Base-by-base conservation (phyloP, 2,888 invertebrate genomes). In the Drosophila setosimentum region DNA sequence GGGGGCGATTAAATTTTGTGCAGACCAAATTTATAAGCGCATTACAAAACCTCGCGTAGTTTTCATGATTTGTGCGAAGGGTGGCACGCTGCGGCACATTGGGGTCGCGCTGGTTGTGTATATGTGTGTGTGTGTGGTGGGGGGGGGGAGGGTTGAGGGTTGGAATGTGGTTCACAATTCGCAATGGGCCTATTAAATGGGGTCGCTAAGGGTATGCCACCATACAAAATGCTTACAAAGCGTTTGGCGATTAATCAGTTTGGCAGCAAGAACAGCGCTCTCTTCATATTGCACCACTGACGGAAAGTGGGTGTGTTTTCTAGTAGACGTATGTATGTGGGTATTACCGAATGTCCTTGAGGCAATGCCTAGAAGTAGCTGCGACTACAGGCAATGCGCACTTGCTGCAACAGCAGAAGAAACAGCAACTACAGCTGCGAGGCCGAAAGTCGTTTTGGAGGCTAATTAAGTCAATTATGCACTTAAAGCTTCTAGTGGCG, bases 1-100 rank as follows among this genome's bases (percentile, higher is more conserved):
- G 54, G 18, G 61, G 55, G 58, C 68, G 73, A 74, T 68, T 67
- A 82, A 87, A 89, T 87, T 87, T 90, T 68, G 78, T 73, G 77
- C 83, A 87, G 83, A 87, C 83, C 82, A 90, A 85, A 85, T 89
- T 85, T 87, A 89, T 85, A 85, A 85, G 90, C 90, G 84, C 84
- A 85, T 85, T 89, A 85, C 73, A 79, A 71, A 66, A 71, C 75
- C 73, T 73, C 73, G 83, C 80, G 83, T 88, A 82, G 88, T 75
- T 82, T 75, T 77, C 73, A 73, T 82, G 88, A 85, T 87, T 87
- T 84, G 85, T 87, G 67, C 61, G 66, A 48, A 76, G 61, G 45
- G 21, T 24, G 21, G 21, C 16, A 7, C 58, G 48, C 32, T 55
- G 57, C 42, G 58, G 72, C 50, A 59, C 50, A 55, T 30, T 50